Evolutionary conservation across 2,113 vertebrate genomes (phyloP).

Genomic region (Odocoileus virginianus): DNA sequence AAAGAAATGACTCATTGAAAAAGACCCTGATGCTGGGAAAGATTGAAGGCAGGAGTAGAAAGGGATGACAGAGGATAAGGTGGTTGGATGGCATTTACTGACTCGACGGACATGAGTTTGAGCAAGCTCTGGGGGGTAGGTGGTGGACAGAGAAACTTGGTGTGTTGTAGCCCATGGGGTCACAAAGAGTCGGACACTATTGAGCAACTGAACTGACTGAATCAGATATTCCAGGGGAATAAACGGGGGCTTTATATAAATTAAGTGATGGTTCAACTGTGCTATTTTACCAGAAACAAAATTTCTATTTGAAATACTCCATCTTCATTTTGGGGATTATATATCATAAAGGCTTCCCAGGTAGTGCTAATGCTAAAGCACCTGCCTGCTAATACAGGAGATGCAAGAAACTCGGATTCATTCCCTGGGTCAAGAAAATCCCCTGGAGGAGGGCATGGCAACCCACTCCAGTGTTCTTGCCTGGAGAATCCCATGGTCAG

Average conservation of each 20-base stretch:
- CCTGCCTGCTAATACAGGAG: neutral
- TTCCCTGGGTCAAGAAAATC: neutral
- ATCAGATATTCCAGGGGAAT: neutral
- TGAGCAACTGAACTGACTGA: neutral
- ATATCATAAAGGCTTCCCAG: neutral
- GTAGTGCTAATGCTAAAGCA: neutral
- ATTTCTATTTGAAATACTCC: neutral
- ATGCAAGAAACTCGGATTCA: neutral
- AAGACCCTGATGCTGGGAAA: neutral
- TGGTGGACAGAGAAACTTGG: neutral
- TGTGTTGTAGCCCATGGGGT: neutral
- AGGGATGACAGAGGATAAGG: neutral
- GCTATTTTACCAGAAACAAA: neutral
- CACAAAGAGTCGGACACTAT: fast-evolving
- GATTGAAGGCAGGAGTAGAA: neutral
- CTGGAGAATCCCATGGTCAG: neutral
- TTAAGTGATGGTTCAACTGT: neutral
- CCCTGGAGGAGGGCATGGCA: neutral
- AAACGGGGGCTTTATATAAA: neutral
- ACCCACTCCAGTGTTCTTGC: neutral
- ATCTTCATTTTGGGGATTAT: neutral
- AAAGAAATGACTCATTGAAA: neutral
- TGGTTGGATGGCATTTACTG: neutral
- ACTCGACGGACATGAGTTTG: neutral
- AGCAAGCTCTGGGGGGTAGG: neutral